Evolutionary conservation across 2,888 invertebrate species (phyloP).

Genomic region (Lypha dubia): DNA sequence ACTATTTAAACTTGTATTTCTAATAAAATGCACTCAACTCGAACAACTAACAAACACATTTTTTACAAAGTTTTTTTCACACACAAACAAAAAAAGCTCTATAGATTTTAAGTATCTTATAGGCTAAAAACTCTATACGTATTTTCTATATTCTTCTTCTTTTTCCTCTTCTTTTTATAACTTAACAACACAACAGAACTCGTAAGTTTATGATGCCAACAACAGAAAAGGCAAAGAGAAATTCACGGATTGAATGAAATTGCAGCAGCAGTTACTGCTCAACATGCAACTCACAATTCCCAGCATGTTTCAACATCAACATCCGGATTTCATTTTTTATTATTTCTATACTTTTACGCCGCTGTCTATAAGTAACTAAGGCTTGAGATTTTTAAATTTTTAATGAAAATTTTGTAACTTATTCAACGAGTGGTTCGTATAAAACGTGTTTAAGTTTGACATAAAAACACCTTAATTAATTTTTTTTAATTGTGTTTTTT

Average conservation of each 20-base stretch:
- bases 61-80: conserved; percentile 40
- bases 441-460: conserved; percentile 31
- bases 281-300: conserved; percentile 59
- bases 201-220: not conserved
- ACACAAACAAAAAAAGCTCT: not conserved
- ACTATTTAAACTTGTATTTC: conserved; percentile 19
- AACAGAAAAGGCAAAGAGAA: too few relatives aligned
- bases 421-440: conserved; percentile 10
- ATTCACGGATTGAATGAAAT: too few relatives aligned
- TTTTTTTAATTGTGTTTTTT: too few relatives aligned
- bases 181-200: conserved; percentile 28
- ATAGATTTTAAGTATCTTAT: conserved; percentile 17
- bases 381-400: conserved; percentile 40
- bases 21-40: conserved; percentile 34
- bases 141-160: conserved; percentile 13
- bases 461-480: too few relatives aligned
- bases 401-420: conserved; percentile 35
- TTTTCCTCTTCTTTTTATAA: conserved; percentile 9
- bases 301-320: conserved; percentile 59
- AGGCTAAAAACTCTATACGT: conserved; percentile 40
- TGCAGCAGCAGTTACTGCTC: conserved; percentile 42
- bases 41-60: conserved; percentile 31
- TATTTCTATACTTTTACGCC: not conserved
- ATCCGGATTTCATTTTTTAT: conserved; percentile 52
- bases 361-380: conserved; percentile 20